A percentile compares a stretch with the other conserved stretches of the same genome.
Conservation (phyloP, 1,140 invertebrate species). For the Pseudomyrmex dendroicus region DNA sequence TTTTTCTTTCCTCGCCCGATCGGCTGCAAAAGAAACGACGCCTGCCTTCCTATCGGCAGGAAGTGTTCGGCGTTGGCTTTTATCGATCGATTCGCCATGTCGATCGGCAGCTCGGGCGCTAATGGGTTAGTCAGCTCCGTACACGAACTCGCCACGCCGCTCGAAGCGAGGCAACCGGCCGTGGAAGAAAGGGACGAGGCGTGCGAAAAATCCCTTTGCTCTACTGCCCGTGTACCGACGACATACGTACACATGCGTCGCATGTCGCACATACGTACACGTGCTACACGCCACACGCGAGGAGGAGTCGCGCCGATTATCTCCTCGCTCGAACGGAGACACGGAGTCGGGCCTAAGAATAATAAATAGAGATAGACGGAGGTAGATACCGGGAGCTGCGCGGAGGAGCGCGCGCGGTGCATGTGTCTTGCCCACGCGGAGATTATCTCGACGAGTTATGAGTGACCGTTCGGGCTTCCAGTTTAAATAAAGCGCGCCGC, state of each 20-base stretch:
- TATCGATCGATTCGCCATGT: constrained; percentile 73
- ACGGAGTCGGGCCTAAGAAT: constrained; percentile 75
- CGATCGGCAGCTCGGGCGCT: constrained; percentile 70
- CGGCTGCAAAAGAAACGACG: constrained; percentile 28
- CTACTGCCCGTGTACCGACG: constrained; percentile 10
- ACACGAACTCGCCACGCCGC: constrained; percentile 42
- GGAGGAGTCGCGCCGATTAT: constrained; percentile 47
- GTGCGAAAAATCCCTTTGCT: constrained; percentile 65
- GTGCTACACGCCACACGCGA: constrained; percentile 20
- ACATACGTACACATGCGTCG: background rate
- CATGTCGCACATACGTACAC: constrained; percentile 1
- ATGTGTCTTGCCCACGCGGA: constrained; percentile 77
- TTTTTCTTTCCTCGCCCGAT: constrained; percentile 47
- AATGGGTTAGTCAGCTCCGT: constrained; percentile 71
- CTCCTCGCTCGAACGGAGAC: constrained; percentile 63
- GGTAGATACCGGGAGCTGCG: constrained; percentile 65
- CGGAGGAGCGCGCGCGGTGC: constrained; percentile 51
- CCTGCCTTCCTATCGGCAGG: constrained; percentile 54
- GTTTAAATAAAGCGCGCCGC: constrained; percentile 76
- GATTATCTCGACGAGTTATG: constrained; percentile 83
- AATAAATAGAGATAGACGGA: constrained; percentile 82
- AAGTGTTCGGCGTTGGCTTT: constrained; percentile 61
- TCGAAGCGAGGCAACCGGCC: constrained; percentile 29
- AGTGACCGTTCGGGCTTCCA: constrained; percentile 78
- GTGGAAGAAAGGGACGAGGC: constrained; percentile 48